Evolutionary conservation across 2,888 invertebrate species (phyloP).

Genomic region (Tortrix viridana): DNA sequence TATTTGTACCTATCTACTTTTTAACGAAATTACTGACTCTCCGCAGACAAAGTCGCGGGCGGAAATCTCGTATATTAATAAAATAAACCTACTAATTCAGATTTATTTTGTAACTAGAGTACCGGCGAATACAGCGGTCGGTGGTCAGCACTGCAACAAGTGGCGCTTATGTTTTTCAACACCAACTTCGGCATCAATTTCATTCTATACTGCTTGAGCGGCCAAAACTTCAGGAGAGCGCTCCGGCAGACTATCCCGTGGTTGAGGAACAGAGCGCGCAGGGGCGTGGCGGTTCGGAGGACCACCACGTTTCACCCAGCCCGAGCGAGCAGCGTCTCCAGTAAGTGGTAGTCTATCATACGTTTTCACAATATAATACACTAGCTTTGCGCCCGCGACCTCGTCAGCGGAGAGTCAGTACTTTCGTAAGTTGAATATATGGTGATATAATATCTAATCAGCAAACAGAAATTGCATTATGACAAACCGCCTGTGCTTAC

Average conservation of each 20-base stretch:
- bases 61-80: too few species aligned
- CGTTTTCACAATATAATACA: not conserved
- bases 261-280: slow-evolving; percentile 43
- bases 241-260: slow-evolving; percentile 63
- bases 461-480: too few species aligned
- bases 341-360: slow-evolving; percentile 49
- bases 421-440: too few species aligned
- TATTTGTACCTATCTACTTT: too few species aligned
- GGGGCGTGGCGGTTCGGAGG: slow-evolving; percentile 40
- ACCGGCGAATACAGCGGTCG: slow-evolving; percentile 62
- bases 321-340: slow-evolving; percentile 56
- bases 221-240: slow-evolving; percentile 90
- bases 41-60: too few species aligned
- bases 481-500: too few species aligned
- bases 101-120: slow-evolving; percentile 48
- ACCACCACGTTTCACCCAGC: slow-evolving; percentile 44
- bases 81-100: not conserved
- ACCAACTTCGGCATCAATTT: slow-evolving; percentile 94
- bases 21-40: too few species aligned
- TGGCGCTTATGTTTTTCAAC: slow-evolving; percentile 88
- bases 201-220: slow-evolving; percentile 91
- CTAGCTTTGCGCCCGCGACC: too few species aligned
- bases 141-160: slow-evolving; percentile 85
- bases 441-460: too few species aligned
- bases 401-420: too few species aligned